Conservation (phyloP, 2,113 vertebrate species). For the Seriola aureovittata region DNA sequence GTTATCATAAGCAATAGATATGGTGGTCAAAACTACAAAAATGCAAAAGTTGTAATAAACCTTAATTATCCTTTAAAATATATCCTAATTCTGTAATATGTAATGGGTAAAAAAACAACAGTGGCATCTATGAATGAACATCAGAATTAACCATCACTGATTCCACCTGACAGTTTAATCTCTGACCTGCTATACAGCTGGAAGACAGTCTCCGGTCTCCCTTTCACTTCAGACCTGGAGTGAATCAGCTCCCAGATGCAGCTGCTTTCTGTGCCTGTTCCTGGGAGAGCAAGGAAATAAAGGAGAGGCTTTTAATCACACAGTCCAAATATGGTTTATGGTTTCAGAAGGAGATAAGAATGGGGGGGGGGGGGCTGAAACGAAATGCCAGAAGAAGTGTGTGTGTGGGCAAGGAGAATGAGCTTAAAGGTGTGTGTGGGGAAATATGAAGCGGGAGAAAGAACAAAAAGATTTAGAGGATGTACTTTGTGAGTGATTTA, state of each 20-base stretch:
- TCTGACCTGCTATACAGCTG: conserved; percentile 96
- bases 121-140: not conserved
- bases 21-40: not conserved
- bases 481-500: conserved; percentile 65
- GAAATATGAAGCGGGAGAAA: conserved; percentile 29
- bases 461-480: conserved; percentile 60
- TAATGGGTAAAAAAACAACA: too few species aligned
- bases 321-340: conserved; percentile 63
- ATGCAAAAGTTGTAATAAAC: not conserved
- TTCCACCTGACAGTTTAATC: conserved; percentile 14
- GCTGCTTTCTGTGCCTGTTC: conserved; percentile 89
- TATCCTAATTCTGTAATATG: not conserved
- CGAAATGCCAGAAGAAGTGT: conserved; percentile 39
- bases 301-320: conserved; percentile 64
- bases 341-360: conserved; percentile 53
- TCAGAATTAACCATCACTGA: not conserved
- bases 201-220: conserved; percentile 94
- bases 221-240: conserved; percentile 94
- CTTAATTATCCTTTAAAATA: not conserved
- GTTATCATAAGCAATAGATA: not conserved
- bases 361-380: conserved; percentile 9
- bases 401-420: conserved; percentile 23
- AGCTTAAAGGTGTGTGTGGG: conserved; percentile 24
- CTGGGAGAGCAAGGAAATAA: conserved; percentile 51
- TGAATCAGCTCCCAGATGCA: conserved; percentile 97